A percentile compares a stretch with the other conserved stretches of the same genome.
Evolutionary conservation across 2,113 vertebrate species (phyloP).

Genomic region (Malurus alboscapulatus): DNA sequence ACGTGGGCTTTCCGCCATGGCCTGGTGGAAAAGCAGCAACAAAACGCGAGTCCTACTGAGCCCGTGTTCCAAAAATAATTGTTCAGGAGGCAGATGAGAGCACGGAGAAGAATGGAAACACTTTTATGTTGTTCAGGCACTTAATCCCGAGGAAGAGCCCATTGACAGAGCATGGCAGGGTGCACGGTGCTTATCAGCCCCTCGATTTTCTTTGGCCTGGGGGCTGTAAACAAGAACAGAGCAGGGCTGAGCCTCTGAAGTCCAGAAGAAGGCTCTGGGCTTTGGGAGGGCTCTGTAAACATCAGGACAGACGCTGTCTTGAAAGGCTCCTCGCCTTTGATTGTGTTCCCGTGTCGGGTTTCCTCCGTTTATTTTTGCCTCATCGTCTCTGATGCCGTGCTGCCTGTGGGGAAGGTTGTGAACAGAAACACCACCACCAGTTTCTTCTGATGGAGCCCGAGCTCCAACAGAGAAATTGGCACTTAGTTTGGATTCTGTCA

Average conservation of each 20-base stretch:
- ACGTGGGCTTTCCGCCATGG: not conserved
- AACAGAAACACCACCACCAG: not conserved
- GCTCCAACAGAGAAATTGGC: constrained; percentile 42
- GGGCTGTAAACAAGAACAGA: constrained; percentile 43
- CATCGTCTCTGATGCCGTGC: not conserved
- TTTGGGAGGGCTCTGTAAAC: constrained; percentile 42
- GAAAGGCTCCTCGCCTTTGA: constrained; percentile 49
- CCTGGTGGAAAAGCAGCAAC: not conserved
- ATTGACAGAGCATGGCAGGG: constrained; percentile 43
- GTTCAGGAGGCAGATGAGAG: constrained; percentile 26
- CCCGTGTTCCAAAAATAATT: constrained; percentile 4
- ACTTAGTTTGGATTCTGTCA: not conserved
- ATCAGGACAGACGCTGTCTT: constrained; percentile 24
- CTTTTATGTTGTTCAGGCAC: constrained; percentile 41
- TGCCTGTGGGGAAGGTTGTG: constrained; percentile 1
- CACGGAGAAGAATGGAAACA: constrained; percentile 11
- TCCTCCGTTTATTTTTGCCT: constrained; percentile 57
- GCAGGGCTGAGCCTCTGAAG: constrained; percentile 30
- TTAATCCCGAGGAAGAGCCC: constrained; percentile 20
- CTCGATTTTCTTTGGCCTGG: constrained; percentile 22
- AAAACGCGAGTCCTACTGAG: not conserved
- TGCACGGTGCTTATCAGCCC: not conserved
- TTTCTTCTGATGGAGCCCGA: constrained; percentile 9
- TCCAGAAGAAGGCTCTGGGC: constrained; percentile 28
- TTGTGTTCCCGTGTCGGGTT: constrained; percentile 16